phyloP scores from a whole-genome alignment of 1,140 invertebrate genomes.

The Phenacoccus solenopsis region DNA sequence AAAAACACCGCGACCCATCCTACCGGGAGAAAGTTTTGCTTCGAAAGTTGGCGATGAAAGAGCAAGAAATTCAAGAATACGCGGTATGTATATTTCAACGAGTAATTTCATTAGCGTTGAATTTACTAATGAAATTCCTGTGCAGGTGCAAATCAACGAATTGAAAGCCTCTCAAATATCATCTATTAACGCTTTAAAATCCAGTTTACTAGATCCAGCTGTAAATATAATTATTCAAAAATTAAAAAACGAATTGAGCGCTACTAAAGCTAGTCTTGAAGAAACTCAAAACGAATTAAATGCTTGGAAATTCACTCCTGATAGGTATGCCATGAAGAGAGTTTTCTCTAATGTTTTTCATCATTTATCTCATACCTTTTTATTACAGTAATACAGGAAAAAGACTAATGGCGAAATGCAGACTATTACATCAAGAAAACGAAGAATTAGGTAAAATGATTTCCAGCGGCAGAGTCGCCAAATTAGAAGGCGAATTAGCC shows the following conservation, averaged over 20 bases:
- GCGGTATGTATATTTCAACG: constrained; percentile 50
- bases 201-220: constrained; percentile 82
- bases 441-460: constrained; percentile 94
- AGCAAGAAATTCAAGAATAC: constrained; percentile 93
- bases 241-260: constrained; percentile 79
- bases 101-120: background rate
- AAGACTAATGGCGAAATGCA: constrained; percentile 93
- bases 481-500: constrained; percentile 88
- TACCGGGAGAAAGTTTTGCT: constrained; percentile 84
- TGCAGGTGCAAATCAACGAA: constrained; percentile 62
- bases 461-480: constrained; percentile 84
- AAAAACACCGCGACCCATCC: constrained; percentile 69
- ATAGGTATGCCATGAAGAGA: constrained; percentile 48
- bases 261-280: constrained; percentile 79
- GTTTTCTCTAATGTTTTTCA: background rate
- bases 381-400: constrained; percentile 77
- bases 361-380: background rate
- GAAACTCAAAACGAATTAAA: constrained; percentile 95
- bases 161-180: constrained; percentile 60
- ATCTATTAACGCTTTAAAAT: constrained; percentile 47
- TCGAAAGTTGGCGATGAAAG: constrained; percentile 79
- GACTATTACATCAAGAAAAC: constrained; percentile 93
- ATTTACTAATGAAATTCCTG: background rate
- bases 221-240: constrained; percentile 88
- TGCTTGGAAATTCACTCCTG: constrained; percentile 97